phyloP scores from a whole-genome alignment of 2,797 vertebrate species.

The Phoebastria nigripes region DNA sequence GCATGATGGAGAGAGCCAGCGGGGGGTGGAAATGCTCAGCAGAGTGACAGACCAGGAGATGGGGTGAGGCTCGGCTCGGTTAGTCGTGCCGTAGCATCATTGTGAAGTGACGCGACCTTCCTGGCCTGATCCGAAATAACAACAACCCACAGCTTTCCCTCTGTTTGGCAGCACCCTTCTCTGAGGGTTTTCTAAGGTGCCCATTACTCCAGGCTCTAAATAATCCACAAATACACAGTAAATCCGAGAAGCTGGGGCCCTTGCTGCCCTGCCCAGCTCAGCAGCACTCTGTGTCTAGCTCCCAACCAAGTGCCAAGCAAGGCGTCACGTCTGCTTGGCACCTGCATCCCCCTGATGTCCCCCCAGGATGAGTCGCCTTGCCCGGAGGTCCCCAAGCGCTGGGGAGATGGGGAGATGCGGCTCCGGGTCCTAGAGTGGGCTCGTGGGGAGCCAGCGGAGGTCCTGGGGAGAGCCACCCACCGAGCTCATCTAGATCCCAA shows the following conservation, averaged over 20 bases:
- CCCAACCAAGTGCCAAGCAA: accelerated
- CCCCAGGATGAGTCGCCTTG: background rate
- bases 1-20: background rate
- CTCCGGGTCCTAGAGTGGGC: background rate
- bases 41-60: background rate
- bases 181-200: background rate
- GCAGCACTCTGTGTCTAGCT: background rate
- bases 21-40: background rate
- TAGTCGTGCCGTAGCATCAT: background rate
- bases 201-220: background rate
- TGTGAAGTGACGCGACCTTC: background rate
- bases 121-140: background rate
- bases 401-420: background rate
- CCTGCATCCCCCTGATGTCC: background rate
- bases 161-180: background rate
- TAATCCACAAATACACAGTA: background rate
- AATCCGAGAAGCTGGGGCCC: accelerated
- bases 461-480: background rate
- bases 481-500: background rate
- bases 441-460: background rate
- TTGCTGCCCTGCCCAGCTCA: background rate
- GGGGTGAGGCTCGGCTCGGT: background rate
- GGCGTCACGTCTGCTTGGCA: accelerated
- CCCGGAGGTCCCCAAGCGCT: accelerated
- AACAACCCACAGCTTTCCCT: background rate